Base-by-base conservation (phyloP, 1,140 invertebrate species). In the Microplitis demolitor region DNA sequence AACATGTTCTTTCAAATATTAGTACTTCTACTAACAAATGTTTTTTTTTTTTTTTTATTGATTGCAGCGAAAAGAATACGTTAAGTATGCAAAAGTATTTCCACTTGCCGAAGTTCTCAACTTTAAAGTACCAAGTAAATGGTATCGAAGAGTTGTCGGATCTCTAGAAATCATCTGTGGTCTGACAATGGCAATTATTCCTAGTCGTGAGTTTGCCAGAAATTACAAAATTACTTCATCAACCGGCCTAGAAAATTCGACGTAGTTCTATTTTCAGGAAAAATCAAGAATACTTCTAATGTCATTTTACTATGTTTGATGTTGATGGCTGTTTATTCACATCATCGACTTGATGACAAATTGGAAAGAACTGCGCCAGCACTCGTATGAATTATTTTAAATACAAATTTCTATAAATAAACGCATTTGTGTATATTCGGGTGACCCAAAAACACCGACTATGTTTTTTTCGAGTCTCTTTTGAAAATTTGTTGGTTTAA, bases 61-160 rank as follows among this genome's bases (percentile, higher is more conserved):
- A 77, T 94, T 93, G 71, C 89, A 98, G 96, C 91, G 97, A 84
- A 97, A 97, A 88, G 96, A 97, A 85, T 99, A 97, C 85, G 96
- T 98, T 1, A 95, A 96, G 87, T 98, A 97, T 88, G 93, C 96
- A 6, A 98, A 98, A 90, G 97, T 98, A 13, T 98, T 99, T 85
- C 97, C 97, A 50, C 87, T 98, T 4, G 90, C 93, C 3, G 91
- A 92, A 75, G 89, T 91, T 31, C 86, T 97, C 72, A 93, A 95
- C 79, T 92, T 97, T 78, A 97, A 97, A 88, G 88, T 97, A 71
- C 94, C 95, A 74, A 94, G 96, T 73, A 96, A 98, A 91, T 95
- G 95, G 92, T 98, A 98, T 83, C 88, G 97, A 78, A 91, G 96
- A 80, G 90, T 92, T 3, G 92, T 98, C 69, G 97, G 97, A 39